Evolutionary conservation across 2,888 invertebrate genomes (phyloP).

Genomic region (Gasteruption jaculator): DNA sequence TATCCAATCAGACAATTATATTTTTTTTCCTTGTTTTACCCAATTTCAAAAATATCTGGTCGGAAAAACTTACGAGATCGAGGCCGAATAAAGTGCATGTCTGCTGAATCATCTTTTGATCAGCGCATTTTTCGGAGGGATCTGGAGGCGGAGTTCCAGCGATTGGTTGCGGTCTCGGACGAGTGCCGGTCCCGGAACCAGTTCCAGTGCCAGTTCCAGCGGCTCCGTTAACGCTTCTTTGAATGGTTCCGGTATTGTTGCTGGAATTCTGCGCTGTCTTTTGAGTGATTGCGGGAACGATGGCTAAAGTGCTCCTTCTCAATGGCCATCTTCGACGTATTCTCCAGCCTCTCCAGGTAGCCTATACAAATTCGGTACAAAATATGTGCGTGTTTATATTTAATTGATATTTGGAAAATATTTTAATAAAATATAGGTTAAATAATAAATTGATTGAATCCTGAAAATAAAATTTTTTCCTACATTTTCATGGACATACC

Average conservation of each 20-base stretch:
- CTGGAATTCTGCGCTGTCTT: conserved; percentile 36
- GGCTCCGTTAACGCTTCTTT: conserved; percentile 48
- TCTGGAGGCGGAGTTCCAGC: conserved; percentile 85
- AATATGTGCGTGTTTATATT: too few species aligned
- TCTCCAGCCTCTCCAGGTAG: conserved; percentile 80
- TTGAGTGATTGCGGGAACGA: conserved; percentile 37
- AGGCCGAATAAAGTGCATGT: conserved; percentile 87
- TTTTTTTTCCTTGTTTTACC: too few species aligned
- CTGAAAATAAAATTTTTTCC: too few species aligned
- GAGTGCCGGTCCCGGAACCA: conserved; percentile 53
- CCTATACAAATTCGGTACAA: too few species aligned
- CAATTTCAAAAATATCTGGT: too few species aligned
- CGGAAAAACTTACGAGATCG: conserved; percentile 65
- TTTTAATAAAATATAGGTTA: neutral
- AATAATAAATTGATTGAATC: conserved; percentile 1
- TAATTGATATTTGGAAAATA: too few species aligned
- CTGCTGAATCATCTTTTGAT: conserved; percentile 83
- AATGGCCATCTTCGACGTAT: conserved; percentile 66
- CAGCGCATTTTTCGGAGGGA: conserved; percentile 74
- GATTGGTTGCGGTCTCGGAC: conserved; percentile 85
- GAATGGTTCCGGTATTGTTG: conserved; percentile 32
- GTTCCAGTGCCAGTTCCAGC: too few species aligned
- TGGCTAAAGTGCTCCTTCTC: conserved; percentile 45
- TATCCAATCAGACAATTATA: conserved; percentile 21
- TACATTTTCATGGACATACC: too few species aligned